These are phyloP conservation scores for Lethocerus indicus DNA, from an alignment of 1,140 invertebrate genomes.

Conservation along the genomic window DNA sequence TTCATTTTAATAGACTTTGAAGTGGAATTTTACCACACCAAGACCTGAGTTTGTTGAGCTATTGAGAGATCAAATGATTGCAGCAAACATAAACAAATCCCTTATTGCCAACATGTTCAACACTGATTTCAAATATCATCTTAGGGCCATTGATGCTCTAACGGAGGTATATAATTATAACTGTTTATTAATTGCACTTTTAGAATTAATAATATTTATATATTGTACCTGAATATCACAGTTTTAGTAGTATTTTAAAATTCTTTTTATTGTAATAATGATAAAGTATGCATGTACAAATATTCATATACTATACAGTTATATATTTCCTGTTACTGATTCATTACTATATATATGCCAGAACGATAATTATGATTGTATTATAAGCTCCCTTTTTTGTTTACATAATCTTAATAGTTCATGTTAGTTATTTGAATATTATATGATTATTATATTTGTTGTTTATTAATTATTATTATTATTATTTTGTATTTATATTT, in stretches of 20 bases:
- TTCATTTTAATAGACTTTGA: slow-evolving; percentile 36
- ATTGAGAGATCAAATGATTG: slow-evolving; percentile 78
- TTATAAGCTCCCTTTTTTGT: too few relatives aligned
- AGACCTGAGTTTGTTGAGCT: slow-evolving; percentile 86
- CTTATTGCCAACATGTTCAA: slow-evolving; percentile 87
- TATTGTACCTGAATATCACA: too few relatives aligned
- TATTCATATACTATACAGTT: slow-evolving; percentile 1
- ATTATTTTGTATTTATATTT: slow-evolving; percentile 16
- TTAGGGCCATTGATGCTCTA: slow-evolving; percentile 86
- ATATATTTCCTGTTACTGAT: too few relatives aligned
- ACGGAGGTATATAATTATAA: slow-evolving; percentile 38
- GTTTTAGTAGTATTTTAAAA: too few relatives aligned
- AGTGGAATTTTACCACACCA: slow-evolving; percentile 93
- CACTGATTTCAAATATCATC: slow-evolving; percentile 87
- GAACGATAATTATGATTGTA: too few relatives aligned
- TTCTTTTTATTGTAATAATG: slow-evolving; percentile 1
- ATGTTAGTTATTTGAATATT: too few relatives aligned
- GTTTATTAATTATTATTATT: slow-evolving; percentile 11
- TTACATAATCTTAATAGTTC: too few relatives aligned
- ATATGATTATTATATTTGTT: too few relatives aligned
- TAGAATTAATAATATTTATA: too few relatives aligned
- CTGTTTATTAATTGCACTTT: too few relatives aligned
- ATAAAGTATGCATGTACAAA: not conserved
- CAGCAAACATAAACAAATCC: slow-evolving; percentile 68
- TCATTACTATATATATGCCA: too few relatives aligned